Evolutionary conservation across 2,113 vertebrate species (phyloP).

Genomic region (Xyrauchen texanus): DNA sequence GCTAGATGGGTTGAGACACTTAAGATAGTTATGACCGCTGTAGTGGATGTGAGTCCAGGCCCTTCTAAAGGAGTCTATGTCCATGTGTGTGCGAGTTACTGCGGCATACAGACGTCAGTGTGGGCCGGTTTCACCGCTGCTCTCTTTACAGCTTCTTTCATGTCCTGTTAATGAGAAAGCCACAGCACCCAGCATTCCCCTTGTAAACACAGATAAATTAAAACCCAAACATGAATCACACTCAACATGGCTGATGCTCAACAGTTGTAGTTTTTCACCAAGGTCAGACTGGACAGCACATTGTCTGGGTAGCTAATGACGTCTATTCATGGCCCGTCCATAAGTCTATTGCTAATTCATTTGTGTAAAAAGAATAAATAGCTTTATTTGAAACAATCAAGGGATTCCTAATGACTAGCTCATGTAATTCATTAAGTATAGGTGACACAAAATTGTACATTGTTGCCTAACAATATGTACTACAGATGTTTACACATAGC

Average conservation of each 20-base stretch:
- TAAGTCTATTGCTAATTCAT: neutral
- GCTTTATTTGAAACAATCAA: too few relatives aligned
- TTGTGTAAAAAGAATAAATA: neutral
- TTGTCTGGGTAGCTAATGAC: constrained; percentile 21
- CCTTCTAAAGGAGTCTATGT: neutral
- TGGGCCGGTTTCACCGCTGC: constrained; percentile 68
- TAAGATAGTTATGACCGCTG: constrained; percentile 12
- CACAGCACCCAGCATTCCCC: constrained; percentile 72
- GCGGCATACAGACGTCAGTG: constrained; percentile 71
- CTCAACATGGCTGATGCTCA: constrained; percentile 44
- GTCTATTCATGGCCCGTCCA: constrained; percentile 1
- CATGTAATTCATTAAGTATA: too few relatives aligned
- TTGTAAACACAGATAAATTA: constrained; percentile 74
- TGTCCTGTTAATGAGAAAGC: constrained; percentile 79
- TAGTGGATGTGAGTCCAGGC: constrained; percentile 19
- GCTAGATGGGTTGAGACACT: neutral
- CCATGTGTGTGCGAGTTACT: constrained; percentile 29
- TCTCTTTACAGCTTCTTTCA: constrained; percentile 77
- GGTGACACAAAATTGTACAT: too few relatives aligned
- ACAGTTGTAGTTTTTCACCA: constrained; percentile 21
- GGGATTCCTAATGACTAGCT: too few relatives aligned
- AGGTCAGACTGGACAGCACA: constrained; percentile 52
- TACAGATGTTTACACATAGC: too few relatives aligned
- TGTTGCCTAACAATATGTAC: too few relatives aligned
- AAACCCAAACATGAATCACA: constrained; percentile 78